Conservation (phyloP, 2,888 invertebrate species). For the Eledona agricola region DNA sequence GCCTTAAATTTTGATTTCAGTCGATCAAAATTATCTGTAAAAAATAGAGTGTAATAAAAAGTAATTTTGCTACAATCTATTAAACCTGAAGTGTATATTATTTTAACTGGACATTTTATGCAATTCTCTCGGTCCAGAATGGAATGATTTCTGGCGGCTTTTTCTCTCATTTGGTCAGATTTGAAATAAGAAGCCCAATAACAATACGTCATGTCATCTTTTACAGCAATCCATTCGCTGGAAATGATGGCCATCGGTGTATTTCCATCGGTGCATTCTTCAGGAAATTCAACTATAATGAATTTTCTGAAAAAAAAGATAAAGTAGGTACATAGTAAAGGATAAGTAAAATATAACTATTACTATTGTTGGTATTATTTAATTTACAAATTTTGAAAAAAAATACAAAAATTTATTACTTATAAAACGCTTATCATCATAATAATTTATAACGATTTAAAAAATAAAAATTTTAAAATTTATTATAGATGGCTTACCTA, state of each 20-base stretch:
- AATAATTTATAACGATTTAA: background rate
- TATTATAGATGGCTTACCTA: background rate
- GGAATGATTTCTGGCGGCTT: background rate
- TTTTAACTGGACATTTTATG: too few species aligned
- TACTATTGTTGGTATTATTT: too few species aligned
- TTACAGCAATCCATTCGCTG: background rate
- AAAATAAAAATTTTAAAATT: background rate
- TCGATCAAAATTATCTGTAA: too few species aligned
- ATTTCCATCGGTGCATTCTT: background rate
- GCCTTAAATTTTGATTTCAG: too few species aligned
- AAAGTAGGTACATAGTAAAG: background rate
- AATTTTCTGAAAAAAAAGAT: background rate
- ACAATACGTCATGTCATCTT: background rate
- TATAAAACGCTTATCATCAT: too few species aligned
- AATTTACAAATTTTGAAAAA: too few species aligned
- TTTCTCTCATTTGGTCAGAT: background rate
- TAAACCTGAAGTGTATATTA: too few species aligned
- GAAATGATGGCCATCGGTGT: slow-evolving; percentile 1
- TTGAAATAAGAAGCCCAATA: slow-evolving; percentile 9
- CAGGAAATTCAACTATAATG: slow-evolving; percentile 8
- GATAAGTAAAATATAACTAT: background rate
- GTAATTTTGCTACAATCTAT: too few species aligned
- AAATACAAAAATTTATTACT: too few species aligned
- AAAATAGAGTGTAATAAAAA: too few species aligned
- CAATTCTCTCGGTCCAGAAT: too few species aligned